phyloP scores from a whole-genome alignment of 2,888 invertebrate genomes.

The Adelognathus sp. region DNA sequence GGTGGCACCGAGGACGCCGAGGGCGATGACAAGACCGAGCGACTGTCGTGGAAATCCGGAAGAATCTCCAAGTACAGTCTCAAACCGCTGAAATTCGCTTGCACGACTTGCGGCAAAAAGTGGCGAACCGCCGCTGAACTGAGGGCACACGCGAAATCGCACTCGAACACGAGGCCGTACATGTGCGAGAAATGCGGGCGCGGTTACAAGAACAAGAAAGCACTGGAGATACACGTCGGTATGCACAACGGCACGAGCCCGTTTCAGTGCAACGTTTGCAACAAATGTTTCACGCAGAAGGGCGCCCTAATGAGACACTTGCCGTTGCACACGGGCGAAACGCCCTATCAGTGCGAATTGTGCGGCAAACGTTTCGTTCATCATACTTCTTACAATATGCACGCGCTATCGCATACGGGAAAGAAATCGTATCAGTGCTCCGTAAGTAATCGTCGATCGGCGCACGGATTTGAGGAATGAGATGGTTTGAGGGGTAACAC shows the following conservation, averaged over 20 bases:
- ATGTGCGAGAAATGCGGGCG: constrained; percentile 84
- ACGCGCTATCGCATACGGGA: constrained; percentile 84
- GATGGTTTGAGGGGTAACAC: neutral
- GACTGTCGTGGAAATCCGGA: constrained; percentile 54
- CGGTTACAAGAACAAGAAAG: constrained; percentile 85
- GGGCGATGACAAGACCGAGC: neutral
- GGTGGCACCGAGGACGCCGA: neutral
- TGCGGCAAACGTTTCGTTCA: constrained; percentile 87
- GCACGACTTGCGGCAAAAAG: constrained; percentile 69
- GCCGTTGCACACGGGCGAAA: constrained; percentile 85
- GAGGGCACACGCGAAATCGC: constrained; percentile 68
- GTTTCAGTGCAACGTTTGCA: constrained; percentile 84
- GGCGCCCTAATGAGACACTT: constrained; percentile 85
- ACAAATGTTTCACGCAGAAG: constrained; percentile 85
- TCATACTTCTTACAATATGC: constrained; percentile 88
- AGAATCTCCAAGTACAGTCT: constrained; percentile 62
- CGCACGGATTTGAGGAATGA: neutral
- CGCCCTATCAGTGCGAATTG: constrained; percentile 85
- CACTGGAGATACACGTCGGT: constrained; percentile 85
- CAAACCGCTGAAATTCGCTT: constrained; percentile 66
- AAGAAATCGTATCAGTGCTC: constrained; percentile 74
- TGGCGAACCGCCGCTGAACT: constrained; percentile 69
- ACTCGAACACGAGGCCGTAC: constrained; percentile 71
- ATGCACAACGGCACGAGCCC: constrained; percentile 85
- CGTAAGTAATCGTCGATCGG: constrained; percentile 62